phyloP scores from a whole-genome alignment of 1,140 invertebrate species.

The Nebria ingens region DNA sequence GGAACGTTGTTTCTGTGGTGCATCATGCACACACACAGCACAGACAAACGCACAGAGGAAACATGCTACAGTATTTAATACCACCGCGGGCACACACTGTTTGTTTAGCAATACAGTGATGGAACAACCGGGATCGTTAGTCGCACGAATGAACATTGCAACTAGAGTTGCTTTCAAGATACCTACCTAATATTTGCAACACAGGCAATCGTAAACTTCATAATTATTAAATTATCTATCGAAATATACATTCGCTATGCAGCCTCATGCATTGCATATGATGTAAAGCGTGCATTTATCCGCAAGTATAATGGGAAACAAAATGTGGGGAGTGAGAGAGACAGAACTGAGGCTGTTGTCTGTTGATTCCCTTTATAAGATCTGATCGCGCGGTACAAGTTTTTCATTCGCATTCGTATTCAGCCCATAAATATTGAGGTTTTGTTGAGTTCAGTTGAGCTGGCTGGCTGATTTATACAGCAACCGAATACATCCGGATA shows the following conservation, averaged over 20 bases:
- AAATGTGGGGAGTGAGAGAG: too few species aligned
- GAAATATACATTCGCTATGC: too few species aligned
- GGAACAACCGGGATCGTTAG: background rate
- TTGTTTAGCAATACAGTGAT: background rate
- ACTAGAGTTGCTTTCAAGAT: background rate
- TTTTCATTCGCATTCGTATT: background rate
- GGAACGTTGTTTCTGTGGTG: background rate
- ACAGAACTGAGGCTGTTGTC: too few species aligned
- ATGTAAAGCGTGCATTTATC: too few species aligned
- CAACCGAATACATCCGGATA: background rate
- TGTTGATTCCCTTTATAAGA: background rate
- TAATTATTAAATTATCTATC: too few species aligned
- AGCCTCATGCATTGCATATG: too few species aligned
- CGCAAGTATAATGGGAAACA: too few species aligned
- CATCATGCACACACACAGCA: too few species aligned
- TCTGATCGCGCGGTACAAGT: background rate
- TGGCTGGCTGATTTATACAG: conserved; percentile 2
- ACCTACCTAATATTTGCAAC: too few species aligned
- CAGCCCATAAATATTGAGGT: background rate
- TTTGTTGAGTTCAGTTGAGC: background rate
- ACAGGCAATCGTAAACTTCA: too few species aligned
- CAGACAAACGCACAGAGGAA: background rate
- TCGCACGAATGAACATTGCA: background rate
- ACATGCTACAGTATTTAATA: background rate
- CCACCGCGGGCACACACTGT: background rate